A percentile compares a stretch with the other conserved stretches of the same genome.
Evolutionary conservation across 2,113 vertebrate species (phyloP).

Genomic region (Steatornis caripensis): DNA sequence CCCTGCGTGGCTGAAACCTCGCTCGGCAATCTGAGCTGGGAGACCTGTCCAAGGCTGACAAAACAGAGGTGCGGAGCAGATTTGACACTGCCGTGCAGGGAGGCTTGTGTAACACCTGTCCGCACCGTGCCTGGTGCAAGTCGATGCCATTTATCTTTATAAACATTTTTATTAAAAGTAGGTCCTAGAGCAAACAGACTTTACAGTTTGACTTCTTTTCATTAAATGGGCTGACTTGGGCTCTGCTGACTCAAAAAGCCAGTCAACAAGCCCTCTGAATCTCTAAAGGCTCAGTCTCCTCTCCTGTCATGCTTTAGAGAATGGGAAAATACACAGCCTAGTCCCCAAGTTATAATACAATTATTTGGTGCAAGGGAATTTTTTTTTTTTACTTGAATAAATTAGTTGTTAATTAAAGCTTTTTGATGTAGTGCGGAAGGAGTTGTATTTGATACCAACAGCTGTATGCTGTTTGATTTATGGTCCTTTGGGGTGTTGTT

Average conservation of each 20-base stretch:
- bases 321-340: background rate
- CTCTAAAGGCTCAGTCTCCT: constrained; percentile 58
- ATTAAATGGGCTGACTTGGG: background rate
- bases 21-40: accelerated
- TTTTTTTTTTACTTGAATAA: constrained; percentile 59
- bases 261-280: background rate
- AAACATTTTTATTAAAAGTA: background rate
- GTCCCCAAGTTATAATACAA: constrained; percentile 49
- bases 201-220: background rate
- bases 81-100: accelerated
- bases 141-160: background rate
- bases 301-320: constrained; percentile 10
- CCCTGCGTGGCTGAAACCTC: accelerated
- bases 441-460: constrained; percentile 51
- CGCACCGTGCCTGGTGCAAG: accelerated
- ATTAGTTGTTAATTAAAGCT: constrained; percentile 72
- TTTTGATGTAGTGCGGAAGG: constrained; percentile 60
- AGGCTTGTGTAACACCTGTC: background rate
- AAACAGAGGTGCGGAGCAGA: background rate
- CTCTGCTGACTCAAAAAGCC: constrained; percentile 9
- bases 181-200: background rate
- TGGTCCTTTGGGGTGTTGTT: constrained; percentile 45
- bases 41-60: background rate
- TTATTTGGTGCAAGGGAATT: constrained; percentile 30
- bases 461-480: constrained; percentile 61